Conservation (phyloP, 2,888 invertebrate genomes). For the Leucoptera coffeella region DNA sequence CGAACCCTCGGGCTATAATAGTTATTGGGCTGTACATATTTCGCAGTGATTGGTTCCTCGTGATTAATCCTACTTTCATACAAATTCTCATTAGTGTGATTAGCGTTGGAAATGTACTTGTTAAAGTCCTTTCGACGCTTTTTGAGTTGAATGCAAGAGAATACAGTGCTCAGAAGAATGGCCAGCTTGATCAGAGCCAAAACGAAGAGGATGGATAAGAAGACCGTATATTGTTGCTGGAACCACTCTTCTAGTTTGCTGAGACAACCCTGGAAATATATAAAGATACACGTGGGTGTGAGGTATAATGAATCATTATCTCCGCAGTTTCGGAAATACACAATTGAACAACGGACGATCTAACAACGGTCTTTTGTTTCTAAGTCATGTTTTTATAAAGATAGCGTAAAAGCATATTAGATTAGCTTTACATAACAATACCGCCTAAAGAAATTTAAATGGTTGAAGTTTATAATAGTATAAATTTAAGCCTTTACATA, state of each 20-base stretch:
- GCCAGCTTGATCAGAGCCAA: conserved; percentile 68
- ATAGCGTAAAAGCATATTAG: too few relatives aligned
- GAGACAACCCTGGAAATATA: conserved; percentile 72
- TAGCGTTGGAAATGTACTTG: conserved; percentile 25
- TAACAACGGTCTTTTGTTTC: too few relatives aligned
- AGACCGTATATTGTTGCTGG: conserved; percentile 64
- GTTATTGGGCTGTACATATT: conserved; percentile 42
- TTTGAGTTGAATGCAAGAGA: conserved; percentile 62
- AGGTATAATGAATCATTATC: too few relatives aligned
- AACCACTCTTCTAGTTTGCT: conserved; percentile 69
- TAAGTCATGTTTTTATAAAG: too few relatives aligned
- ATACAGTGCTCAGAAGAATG: conserved; percentile 62
- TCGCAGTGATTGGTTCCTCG: conserved; percentile 35
- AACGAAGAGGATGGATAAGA: conserved; percentile 59
- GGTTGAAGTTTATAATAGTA: too few relatives aligned
- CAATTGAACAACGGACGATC: too few relatives aligned
- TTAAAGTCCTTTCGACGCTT: conserved; percentile 40
- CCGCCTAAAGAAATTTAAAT: too few relatives aligned
- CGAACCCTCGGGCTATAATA: conserved; percentile 42
- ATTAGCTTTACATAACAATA: too few relatives aligned
- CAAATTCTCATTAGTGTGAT: conserved; percentile 29
- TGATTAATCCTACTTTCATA: conserved; percentile 28
- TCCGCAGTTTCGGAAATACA: too few relatives aligned
- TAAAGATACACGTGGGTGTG: too few relatives aligned
- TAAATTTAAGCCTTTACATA: too few relatives aligned